These are phyloP conservation scores for Chloroceryle aenea DNA, from an alignment of 2,113 vertebrate genomes.

Conservation along the genomic window DNA sequence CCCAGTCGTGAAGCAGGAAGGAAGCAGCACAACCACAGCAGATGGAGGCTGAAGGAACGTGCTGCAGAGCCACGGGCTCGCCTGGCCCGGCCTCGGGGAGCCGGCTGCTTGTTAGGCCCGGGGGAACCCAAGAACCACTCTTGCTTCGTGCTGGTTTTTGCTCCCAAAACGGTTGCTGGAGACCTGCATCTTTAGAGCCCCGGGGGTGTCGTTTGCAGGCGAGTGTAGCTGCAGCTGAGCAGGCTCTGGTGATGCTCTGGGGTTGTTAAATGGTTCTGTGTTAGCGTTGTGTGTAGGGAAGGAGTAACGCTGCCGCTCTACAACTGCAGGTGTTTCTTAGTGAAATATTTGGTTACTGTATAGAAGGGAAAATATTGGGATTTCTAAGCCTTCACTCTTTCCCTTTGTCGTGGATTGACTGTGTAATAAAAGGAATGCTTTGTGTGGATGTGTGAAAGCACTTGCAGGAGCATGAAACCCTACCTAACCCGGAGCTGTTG, in stretches of 20 bases:
- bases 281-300: fast-evolving
- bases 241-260: not conserved
- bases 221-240: fast-evolving
- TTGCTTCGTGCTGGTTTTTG: not conserved
- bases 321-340: not conserved
- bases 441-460: fast-evolving
- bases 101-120: not conserved
- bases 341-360: not conserved
- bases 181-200: not conserved
- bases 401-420: fast-evolving
- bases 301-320: fast-evolving
- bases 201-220: too few species aligned
- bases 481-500: not conserved
- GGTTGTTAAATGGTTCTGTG: fast-evolving
- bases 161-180: not conserved
- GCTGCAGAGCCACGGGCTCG: fast-evolving
- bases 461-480: not conserved
- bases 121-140: not conserved
- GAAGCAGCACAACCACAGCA: not conserved
- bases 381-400: not conserved
- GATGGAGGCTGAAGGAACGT: not conserved
- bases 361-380: not conserved
- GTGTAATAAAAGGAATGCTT: fast-evolving
- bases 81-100: not conserved
- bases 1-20: not conserved